Evolutionary conservation across 2,888 invertebrate genomes (phyloP), one percentile per base, ranked within the genome.

Genomic region (Oligia fasciuncula): DNA sequence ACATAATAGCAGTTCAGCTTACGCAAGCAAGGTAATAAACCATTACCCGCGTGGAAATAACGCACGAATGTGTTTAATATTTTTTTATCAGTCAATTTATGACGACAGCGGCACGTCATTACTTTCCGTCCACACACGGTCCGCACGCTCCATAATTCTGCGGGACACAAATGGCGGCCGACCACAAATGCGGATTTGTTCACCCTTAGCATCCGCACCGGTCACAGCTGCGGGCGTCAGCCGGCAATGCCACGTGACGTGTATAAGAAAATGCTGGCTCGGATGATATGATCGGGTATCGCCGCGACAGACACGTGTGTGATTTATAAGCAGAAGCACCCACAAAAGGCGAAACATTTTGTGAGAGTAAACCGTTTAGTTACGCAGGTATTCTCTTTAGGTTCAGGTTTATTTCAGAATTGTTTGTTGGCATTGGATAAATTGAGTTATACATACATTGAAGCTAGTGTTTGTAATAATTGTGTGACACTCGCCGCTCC

Each of bases 141-240:
- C 62, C 40, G 40, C 77, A 74, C 72, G 73, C 49, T 87, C 76
- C 77, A 81, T 75, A 81, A 77, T 86, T 76, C 73, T 79, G 79
- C 65, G 77, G 78, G 68, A 81, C 82, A 79, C 81, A 86, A 89
- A 84, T 85, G 78, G 84, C 73, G 72, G 75, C 65, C 74, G 57
- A 77, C 79, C 79, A 80, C 82, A 87, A 90, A 86, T 83, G 78
- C 85, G 81, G 83, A 86, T 89, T 91, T 88, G 80, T 77, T 83
- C 80, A 75, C 57, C 85, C 80, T 82, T 80, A 79, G 84, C 82
- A 82, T 79, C 88, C 87, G 88, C 88, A 89, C 46, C 67, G 87
- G 84, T 78, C 87, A 81, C 93, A 92, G 91, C 89, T 92, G 92
- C 75, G 86, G 81, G 66, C 74, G 78, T 72, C 49, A 66, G 78